Evolutionary conservation across 2,888 invertebrate genomes (phyloP), one percentile per base, ranked within the genome.

Genomic region (Synergus umbraculus): DNA sequence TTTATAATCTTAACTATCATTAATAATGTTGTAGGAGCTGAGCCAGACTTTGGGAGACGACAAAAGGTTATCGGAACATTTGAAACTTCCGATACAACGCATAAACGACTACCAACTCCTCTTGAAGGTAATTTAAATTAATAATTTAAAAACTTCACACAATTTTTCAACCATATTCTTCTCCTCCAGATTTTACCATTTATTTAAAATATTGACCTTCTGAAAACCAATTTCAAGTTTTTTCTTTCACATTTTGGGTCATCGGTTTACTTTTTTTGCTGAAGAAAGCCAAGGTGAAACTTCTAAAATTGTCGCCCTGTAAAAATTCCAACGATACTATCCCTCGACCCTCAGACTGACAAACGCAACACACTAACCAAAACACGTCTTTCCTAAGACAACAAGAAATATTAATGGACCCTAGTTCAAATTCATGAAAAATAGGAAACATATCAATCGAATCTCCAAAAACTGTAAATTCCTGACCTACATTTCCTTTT

Each of bases 61-160:
- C 92, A 97, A 98, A 93, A 96, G 95, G 88, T 95, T 98, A 89
- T 94, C 96, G 89, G 98, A 98, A 93, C 98, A 98, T 93, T 95
- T 98, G 88, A 97, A 98, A 93, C 95, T 98, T 89, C 98, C 98
- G 88, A 97, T 97, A 91, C 97, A 98, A 94, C 95, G 98, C 92
- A 97, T 98, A 92, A 98, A 97, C 95, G 98, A 98, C 94, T 98
- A 98, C 93, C 98, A 98, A 93, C 96, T 98, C 89, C 95, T 98
- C 83, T 94, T 98, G 86, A 97, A 98, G 96, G 98, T 97, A 93
- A 93, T 37, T 13, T 22, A 54, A 65, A 69, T 37, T 46, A 41
- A n/a, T 69, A 63, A 37, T 37, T 7, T 37, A 7, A 7, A 37
- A 37, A 37, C 5, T 7, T 7, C 5, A 37, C 37, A 37, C 0